phyloP scores from a whole-genome alignment of 2,888 invertebrate species.

The Spilarctia lutea region DNA sequence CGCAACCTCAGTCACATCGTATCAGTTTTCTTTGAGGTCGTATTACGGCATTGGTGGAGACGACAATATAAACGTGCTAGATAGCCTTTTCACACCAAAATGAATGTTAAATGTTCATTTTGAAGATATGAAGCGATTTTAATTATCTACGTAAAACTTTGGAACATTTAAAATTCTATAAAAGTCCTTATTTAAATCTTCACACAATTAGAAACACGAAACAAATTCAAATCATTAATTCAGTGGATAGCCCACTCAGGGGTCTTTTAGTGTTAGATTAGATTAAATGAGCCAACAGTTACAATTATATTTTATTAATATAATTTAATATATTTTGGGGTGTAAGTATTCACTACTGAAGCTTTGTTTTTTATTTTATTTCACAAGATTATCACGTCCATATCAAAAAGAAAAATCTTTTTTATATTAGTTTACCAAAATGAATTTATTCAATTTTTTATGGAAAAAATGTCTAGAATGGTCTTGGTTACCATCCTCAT shows the following conservation, averaged over 20 bases:
- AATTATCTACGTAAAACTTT: neutral
- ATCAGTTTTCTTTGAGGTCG: no score
- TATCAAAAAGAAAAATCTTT: no score
- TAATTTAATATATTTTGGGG: conserved; percentile 1
- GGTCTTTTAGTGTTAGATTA: conserved; percentile 29
- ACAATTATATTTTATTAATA: conserved; percentile 16
- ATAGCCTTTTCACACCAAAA: no score
- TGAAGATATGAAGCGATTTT: neutral
- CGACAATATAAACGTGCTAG: no score
- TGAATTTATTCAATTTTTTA: no score
- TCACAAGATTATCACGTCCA: neutral
- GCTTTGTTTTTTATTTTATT: neutral
- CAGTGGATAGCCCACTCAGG: conserved; percentile 41
- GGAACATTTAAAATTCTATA: neutral
- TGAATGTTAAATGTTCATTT: neutral
- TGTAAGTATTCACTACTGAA: conserved; percentile 10
- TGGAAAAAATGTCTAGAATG: no score
- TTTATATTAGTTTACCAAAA: no score
- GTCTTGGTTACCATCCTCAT: no score
- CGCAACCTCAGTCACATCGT: no score
- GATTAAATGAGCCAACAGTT: conserved; percentile 27
- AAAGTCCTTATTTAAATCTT: conserved; percentile 28
- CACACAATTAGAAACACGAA: conserved; percentile 19
- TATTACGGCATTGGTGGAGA: no score
- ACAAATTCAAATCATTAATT: conserved; percentile 38